A percentile compares a stretch with the other conserved stretches of the same genome.
These are phyloP conservation scores for Halictus quadricinctus DNA, from an alignment of 2,888 invertebrate genomes.

Conservation along the genomic window DNA sequence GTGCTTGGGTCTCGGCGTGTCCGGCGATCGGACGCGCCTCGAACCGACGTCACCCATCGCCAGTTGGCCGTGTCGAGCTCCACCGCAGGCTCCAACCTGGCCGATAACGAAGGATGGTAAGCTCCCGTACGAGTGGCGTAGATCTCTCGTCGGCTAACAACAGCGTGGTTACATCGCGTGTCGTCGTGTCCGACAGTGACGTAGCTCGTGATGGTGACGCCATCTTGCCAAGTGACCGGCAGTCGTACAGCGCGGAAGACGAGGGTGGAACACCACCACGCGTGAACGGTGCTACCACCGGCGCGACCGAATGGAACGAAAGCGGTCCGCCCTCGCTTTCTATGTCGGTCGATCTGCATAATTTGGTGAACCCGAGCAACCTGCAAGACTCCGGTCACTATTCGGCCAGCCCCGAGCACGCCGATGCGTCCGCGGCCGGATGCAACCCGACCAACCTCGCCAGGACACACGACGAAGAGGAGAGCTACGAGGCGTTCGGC, in stretches of 20 bases:
- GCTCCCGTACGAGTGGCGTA: conserved; percentile 75
- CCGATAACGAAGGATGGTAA: conserved; percentile 76
- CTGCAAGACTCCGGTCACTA: conserved; percentile 70
- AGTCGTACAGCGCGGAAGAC: conserved; percentile 41
- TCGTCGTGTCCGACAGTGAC: conserved; percentile 58
- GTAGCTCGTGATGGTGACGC: conserved; percentile 58
- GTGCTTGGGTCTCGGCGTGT: not conserved
- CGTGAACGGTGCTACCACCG: conserved; percentile 49
- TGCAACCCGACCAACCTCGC: conserved; percentile 48
- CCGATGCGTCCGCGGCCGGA: conserved; percentile 23
- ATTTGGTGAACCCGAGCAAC: conserved; percentile 61
- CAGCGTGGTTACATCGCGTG: conserved; percentile 59
- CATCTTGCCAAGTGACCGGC: conserved; percentile 54
- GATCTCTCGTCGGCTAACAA: conserved; percentile 64
- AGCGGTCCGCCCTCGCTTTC: conserved; percentile 75
- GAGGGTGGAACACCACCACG: conserved; percentile 27
- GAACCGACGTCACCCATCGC: conserved; percentile 13
- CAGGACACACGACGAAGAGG: conserved; percentile 73
- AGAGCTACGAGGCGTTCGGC: conserved; percentile 80
- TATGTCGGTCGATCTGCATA: conserved; percentile 70
- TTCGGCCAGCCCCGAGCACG: conserved; percentile 68
- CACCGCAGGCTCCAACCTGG: conserved; percentile 40
- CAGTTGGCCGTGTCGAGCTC: conserved; percentile 15
- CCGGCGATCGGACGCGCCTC: conserved; percentile 10
- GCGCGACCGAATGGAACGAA: conserved; percentile 57